Conservation (phyloP, 2,888 invertebrate species). For the Oeneis ivallda region DNA sequence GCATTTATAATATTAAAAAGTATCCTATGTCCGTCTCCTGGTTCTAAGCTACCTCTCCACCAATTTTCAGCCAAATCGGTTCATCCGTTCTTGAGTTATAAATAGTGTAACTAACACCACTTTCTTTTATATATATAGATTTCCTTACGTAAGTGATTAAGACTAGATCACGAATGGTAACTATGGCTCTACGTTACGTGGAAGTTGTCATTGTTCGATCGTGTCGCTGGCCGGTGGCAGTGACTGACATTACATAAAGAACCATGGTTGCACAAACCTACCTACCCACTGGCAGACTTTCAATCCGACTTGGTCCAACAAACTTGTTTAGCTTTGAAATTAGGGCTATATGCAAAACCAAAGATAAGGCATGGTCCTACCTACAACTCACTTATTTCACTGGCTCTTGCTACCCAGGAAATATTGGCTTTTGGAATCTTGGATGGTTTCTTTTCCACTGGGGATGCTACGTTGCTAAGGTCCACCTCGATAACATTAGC, state of each 20-base stretch:
- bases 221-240: conserved; percentile 41
- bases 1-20: too few relatives aligned
- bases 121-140: background rate
- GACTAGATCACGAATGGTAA: conserved; percentile 15
- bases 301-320: conserved; percentile 27
- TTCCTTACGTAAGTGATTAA: conserved; percentile 7
- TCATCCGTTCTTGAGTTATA: too few relatives aligned
- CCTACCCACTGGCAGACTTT: conserved; percentile 48
- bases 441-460: too few relatives aligned
- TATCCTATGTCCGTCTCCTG: too few relatives aligned
- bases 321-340: conserved; percentile 9
- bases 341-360: background rate
- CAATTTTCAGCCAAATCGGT: too few relatives aligned
- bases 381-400: background rate
- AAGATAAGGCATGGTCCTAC: background rate
- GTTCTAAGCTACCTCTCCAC: too few relatives aligned
- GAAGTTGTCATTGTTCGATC: conserved; percentile 46
- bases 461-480: too few relatives aligned
- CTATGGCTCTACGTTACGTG: conserved; percentile 49
- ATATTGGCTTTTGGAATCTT: background rate
- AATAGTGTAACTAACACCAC: too few relatives aligned
- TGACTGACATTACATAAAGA: conserved; percentile 54
- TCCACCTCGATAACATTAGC: too few relatives aligned
- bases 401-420: too few relatives aligned
- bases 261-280: conserved; percentile 52